Evolutionary conservation across 1,140 invertebrate species (phyloP), one percentile per base, ranked within the genome.

Genomic region (Aphelenchoides avenae): DNA sequence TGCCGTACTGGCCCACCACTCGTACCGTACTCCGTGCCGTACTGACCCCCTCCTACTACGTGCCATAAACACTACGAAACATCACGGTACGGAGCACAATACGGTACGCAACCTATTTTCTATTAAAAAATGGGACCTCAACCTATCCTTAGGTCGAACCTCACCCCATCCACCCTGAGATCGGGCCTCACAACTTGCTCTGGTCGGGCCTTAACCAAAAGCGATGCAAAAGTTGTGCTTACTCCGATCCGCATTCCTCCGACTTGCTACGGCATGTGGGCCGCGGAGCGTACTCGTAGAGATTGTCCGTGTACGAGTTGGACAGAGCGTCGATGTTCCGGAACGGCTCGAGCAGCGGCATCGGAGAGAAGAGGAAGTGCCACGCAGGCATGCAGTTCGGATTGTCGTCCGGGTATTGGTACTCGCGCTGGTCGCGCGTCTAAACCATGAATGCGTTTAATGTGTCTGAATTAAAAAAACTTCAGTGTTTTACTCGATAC

Each of bases 261-360:
- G 63, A 69, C n/a, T 3, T 5, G 37, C 20, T 57, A 31, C 27
- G 30, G 27, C 63, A 65, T 33, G 44, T 40, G 29, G 73, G 70
- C 29, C 71, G 54, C 24, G 69, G 75, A 9, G 68, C 72, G 51
- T 75, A 75, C 27, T 58, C 58, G 44, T 70, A 75, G 57, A 75
- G 46, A 36, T 76, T 55, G 33, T 75, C 73, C 9, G 75, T 76
- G 61, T 77, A 75, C 2, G 57, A 56, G 47, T 76, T 75, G 22
- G 71, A 75, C 7, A 75, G 53, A 51, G 69, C 72, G 48, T 77
- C 72, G 33, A 61, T 54, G 33, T 68, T 68, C 5, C 48, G 24
- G 24, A 66, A 30, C 1, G 68, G 68, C 18, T 71, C 48, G 13
- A 75, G 42, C 44, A 64, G 37, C 3, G 52, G 36, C 67, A 72